Base-by-base conservation (phyloP, 2,797 vertebrate genomes). In the Enteromius radiatus region DNA sequence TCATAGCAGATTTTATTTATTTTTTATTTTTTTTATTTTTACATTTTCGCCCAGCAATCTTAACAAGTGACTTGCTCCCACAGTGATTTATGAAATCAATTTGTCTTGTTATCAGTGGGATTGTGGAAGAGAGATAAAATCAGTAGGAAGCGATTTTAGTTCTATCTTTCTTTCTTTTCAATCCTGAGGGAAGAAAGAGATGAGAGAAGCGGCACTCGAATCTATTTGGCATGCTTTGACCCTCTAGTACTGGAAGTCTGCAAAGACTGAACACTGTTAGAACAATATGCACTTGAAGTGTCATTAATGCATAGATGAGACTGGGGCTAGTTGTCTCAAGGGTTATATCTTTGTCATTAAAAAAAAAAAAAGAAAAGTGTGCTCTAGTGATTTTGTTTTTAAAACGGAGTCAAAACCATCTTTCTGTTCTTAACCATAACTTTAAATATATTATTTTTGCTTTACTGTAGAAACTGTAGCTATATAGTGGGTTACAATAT, bases 41-140 rank as follows among this genome's bases (percentile, higher is more conserved):
- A 89, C 90, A 84, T 73, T 36, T 17, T 86, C 78, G 76, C 86
- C 88, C 68, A 67, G 33, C 68, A 88, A 86, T 89, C 88, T 89
- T 92, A 91, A 89, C 85, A 85, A 88, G 84, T 76, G 84, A 92
- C 92, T 88, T 88, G 83, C 91, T 93, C 91, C 87, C 87, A 69
- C 74, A 81, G 87, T 93, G 93, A 93, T 94, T 93, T 92, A 93
- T 92, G 90, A 92, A 92, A 94, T 93, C 91, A 93, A 90, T 94
- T 93, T 93, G 90, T 92, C 89, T 90, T 93, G 93, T 93, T 91
- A 90, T 88, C 87, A 87, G 88, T 87, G 84, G 85, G 83, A 89
- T 85, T 90, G 76, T 78, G 84, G 76, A 90, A 89, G 85, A 84
- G 80, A 86, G 91, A 93, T 93, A 91, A 86, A 84, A 92, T 93